Conservation (phyloP, 2,888 invertebrate genomes). For the Toxonevra muliebris region DNA sequence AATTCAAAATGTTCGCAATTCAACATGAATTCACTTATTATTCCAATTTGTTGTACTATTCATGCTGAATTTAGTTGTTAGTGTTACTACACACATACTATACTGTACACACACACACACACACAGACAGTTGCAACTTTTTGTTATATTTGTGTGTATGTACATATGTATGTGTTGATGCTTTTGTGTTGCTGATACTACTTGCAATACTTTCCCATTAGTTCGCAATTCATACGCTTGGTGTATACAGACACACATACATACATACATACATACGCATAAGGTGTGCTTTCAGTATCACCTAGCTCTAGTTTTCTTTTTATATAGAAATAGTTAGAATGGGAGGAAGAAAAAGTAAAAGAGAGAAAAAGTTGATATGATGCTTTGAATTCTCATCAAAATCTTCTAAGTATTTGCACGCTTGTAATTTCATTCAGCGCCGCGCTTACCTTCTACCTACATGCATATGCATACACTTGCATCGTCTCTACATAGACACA, state of each 20-base stretch:
- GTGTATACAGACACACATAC: neutral
- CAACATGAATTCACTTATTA: slow-evolving; percentile 48
- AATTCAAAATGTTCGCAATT: slow-evolving; percentile 25
- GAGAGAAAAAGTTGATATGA: too few species aligned
- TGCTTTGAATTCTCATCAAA: too few species aligned
- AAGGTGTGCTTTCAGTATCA: too few species aligned
- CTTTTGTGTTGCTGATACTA: neutral
- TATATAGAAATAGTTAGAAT: too few species aligned
- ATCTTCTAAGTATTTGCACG: too few species aligned
- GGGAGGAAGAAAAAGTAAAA: too few species aligned
- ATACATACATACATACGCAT: neutral
- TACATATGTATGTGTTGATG: neutral
- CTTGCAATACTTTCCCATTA: slow-evolving; percentile 27
- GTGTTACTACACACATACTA: slow-evolving; percentile 28
- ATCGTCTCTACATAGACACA: neutral
- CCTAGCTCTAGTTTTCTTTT: too few species aligned
- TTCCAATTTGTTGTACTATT: slow-evolving; percentile 51
- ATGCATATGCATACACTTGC: too few species aligned
- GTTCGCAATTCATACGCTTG: slow-evolving; percentile 32
- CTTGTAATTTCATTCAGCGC: too few species aligned
- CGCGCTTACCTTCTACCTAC: too few species aligned
- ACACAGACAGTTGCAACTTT: neutral
- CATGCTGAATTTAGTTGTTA: slow-evolving; percentile 44
- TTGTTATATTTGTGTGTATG: neutral
- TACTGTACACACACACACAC: neutral